Conservation (phyloP, 2,888 invertebrate genomes). For the Meandrusa payeni region DNA sequence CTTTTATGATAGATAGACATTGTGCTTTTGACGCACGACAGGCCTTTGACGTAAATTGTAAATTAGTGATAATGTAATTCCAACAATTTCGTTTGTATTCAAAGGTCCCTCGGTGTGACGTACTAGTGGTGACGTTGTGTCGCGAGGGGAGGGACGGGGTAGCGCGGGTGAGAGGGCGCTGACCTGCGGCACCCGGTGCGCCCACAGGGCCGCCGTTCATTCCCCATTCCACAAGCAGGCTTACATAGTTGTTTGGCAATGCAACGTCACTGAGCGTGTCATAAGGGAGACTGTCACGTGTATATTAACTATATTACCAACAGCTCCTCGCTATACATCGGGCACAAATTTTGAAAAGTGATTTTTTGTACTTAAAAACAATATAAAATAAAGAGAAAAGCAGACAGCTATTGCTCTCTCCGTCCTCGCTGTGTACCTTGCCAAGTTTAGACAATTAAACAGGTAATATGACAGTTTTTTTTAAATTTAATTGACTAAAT, state of each 20-base stretch:
- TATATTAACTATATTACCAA: no score
- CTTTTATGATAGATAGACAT: no score
- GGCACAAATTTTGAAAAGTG: no score
- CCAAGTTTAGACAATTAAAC: no score
- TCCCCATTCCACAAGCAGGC: constrained; percentile 37
- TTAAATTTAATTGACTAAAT: no score
- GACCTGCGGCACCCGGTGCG: constrained; percentile 48
- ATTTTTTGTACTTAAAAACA: no score
- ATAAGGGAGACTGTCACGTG: no score
- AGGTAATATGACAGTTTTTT: no score
- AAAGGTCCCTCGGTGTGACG: constrained; percentile 44
- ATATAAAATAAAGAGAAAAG: no score
- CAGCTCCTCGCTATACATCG: no score
- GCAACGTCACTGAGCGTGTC: constrained; percentile 1
- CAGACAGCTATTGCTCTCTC: no score
- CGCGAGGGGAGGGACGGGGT: constrained; percentile 26
- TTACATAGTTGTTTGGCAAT: constrained; percentile 19
- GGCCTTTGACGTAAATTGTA: not conserved
- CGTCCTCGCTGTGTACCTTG: no score
- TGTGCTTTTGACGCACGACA: not conserved
- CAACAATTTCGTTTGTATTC: not conserved
- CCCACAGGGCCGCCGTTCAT: constrained; percentile 41
- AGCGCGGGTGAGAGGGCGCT: constrained; percentile 46
- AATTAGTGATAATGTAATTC: not conserved
- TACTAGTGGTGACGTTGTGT: constrained; percentile 56